phyloP scores from a whole-genome alignment of 2,888 invertebrate genomes.

The Scaptomyza cyrtandrae region DNA sequence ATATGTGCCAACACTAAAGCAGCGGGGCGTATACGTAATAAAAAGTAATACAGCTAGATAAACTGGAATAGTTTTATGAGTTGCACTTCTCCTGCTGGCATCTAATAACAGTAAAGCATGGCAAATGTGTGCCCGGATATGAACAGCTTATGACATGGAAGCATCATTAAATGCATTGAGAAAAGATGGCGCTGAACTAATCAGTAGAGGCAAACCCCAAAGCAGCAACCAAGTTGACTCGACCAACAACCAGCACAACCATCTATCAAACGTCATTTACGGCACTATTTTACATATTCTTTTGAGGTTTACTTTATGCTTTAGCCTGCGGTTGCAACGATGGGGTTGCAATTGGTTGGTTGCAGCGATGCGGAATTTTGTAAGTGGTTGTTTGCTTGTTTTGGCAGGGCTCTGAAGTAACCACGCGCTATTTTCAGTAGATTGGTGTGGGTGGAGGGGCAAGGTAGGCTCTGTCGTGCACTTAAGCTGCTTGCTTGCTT shows the following conservation, averaged over 20 bases:
- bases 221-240: constrained; percentile 2
- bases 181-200: constrained; percentile 38
- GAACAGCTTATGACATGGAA: constrained; percentile 18
- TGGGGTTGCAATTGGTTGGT: constrained; percentile 20
- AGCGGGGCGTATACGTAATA: constrained; percentile 64
- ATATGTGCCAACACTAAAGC: constrained; percentile 47
- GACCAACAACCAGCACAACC: constrained; percentile 10
- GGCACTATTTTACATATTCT: constrained; percentile 51
- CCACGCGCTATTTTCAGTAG: constrained; percentile 28
- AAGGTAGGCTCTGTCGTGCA: constrained; percentile 16
- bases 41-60: constrained; percentile 37
- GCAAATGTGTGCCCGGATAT: constrained; percentile 15
- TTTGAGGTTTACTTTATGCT: constrained; percentile 36
- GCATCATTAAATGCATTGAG: constrained; percentile 57
- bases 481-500: constrained; percentile 39
- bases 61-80: constrained; percentile 35
- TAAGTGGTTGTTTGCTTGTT: constrained; percentile 15
- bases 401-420: constrained; percentile 24
- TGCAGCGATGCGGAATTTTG: constrained; percentile 9
- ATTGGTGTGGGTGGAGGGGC: background rate
- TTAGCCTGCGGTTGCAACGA: constrained; percentile 48
- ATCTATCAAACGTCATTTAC: constrained; percentile 68
- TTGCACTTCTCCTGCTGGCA: constrained; percentile 19
- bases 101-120: constrained; percentile 44
- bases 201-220: constrained; percentile 20